A percentile compares a stretch with the other conserved stretches of the same genome.
These are phyloP conservation scores for Bibio marci DNA, from an alignment of 2,888 invertebrate species.

Conservation along the genomic window DNA sequence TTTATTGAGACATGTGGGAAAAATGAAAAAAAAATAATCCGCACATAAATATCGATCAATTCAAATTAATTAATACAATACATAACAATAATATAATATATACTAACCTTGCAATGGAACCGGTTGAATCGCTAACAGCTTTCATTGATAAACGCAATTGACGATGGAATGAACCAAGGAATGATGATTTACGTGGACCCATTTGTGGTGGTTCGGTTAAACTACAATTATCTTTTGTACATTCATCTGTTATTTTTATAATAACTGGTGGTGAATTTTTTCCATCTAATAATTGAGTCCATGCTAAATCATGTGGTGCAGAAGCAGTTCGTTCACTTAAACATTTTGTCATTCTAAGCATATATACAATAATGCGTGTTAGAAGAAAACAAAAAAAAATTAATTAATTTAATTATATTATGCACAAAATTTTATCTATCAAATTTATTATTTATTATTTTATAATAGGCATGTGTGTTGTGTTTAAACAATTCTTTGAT, in stretches of 20 bases:
- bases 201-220: conserved; percentile 5
- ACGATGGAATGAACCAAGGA: conserved; percentile 27
- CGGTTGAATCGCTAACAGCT: conserved; percentile 29
- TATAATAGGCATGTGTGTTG: too few species aligned
- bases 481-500: too few species aligned
- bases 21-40: too few species aligned
- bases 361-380: too few species aligned
- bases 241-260: not conserved
- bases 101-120: conserved; percentile 27
- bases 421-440: too few species aligned
- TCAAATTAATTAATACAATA: too few species aligned
- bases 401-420: too few species aligned
- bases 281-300: conserved; percentile 27
- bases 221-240: conserved; percentile 18
- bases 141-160: conserved; percentile 28
- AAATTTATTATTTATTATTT: too few species aligned
- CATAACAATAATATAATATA: too few species aligned
- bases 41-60: too few species aligned
- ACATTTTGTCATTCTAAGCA: conserved; percentile 2
- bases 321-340: not conserved
- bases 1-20: too few species aligned
- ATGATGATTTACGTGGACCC: conserved; percentile 15
- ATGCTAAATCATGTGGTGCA: conserved; percentile 19
- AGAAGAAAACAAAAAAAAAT: too few species aligned
- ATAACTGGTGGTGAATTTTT: conserved; percentile 14